phyloP scores from a whole-genome alignment of 2,888 invertebrate species.

The Trachelus stipa region DNA sequence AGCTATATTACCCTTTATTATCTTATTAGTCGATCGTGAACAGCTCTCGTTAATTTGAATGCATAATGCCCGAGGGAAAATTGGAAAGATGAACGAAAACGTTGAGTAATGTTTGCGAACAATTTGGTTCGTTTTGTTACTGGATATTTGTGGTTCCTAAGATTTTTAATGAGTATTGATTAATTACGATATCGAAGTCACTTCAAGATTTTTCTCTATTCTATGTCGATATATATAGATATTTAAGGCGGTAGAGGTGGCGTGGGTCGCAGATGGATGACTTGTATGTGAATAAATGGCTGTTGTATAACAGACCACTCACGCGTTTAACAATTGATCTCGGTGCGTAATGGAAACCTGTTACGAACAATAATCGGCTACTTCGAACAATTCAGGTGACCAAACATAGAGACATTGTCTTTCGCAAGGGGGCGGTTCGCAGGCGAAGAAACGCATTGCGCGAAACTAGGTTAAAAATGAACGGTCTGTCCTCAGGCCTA shows the following conservation, averaged over 20 bases:
- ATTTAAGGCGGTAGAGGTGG: background rate
- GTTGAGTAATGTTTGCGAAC: background rate
- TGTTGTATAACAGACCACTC: background rate
- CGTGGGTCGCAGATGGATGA: background rate
- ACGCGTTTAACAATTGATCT: background rate
- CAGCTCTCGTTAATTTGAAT: background rate
- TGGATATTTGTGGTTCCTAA: background rate
- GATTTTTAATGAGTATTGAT: background rate
- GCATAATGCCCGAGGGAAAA: background rate
- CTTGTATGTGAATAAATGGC: background rate
- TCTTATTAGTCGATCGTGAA: background rate
- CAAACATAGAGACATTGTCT: conserved; percentile 16
- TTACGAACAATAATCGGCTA: background rate
- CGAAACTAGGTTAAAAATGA: conserved; percentile 37
- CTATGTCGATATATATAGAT: background rate
- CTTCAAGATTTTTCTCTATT: background rate
- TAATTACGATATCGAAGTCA: background rate
- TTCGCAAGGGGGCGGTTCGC: conserved; percentile 22
- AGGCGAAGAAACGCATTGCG: conserved; percentile 20
- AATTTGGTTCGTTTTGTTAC: background rate
- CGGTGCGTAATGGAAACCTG: background rate
- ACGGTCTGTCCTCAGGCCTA: conserved; percentile 27
- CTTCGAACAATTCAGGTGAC: background rate
- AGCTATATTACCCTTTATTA: background rate
- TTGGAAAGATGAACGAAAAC: background rate